Conservation (phyloP, 1,140 invertebrate genomes). For the Hycleus phaleratus region DNA sequence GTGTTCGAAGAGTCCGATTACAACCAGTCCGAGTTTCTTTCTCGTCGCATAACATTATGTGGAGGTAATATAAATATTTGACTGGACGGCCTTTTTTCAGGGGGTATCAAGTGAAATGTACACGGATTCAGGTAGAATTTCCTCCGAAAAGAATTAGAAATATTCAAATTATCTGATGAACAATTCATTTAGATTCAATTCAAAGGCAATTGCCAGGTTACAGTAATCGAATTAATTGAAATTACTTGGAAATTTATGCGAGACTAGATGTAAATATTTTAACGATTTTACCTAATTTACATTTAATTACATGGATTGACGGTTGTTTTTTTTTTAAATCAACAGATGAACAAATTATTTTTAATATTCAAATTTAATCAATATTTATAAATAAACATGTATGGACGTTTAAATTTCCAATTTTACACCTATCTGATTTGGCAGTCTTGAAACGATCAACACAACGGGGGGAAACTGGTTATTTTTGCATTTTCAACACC, state of each 20-base stretch:
- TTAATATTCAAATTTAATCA: too few species aligned
- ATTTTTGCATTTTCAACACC: too few species aligned
- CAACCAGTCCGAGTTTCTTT: constrained; percentile 18
- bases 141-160: neutral
- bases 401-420: too few species aligned
- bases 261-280: constrained; percentile 9
- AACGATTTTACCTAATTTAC: constrained; percentile 12
- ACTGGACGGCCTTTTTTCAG: constrained; percentile 15
- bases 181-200: neutral
- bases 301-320: neutral
- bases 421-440: too few species aligned
- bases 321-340: too few species aligned
- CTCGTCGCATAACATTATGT: too few species aligned
- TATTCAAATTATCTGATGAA: neutral
- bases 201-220: neutral
- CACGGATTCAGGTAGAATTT: neutral
- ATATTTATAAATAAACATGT: too few species aligned
- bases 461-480: too few species aligned
- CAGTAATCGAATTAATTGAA: constrained; percentile 3
- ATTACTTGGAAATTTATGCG: neutral
- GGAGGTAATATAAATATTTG: constrained; percentile 19
- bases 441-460: too few species aligned
- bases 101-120: constrained; percentile 10
- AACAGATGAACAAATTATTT: too few species aligned
- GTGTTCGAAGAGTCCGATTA: constrained; percentile 32